Conservation (phyloP, 92 coral and sea anemone species). For the Palythoa caribaeorum region DNA sequence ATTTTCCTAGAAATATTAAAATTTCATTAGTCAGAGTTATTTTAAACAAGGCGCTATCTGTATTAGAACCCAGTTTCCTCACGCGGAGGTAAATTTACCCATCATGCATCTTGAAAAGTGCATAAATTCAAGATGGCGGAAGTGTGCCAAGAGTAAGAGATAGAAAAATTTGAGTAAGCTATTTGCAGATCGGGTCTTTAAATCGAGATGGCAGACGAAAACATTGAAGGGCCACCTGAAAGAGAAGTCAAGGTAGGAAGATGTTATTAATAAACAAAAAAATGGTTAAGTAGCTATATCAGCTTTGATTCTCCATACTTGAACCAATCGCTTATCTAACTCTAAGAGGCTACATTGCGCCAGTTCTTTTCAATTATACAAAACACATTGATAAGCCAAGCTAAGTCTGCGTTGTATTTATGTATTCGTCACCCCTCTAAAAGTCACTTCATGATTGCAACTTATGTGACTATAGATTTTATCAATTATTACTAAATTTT, state of each 20-base stretch:
- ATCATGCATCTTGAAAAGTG: slow-evolving; percentile 19
- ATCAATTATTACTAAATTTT: too few species aligned
- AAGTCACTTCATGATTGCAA: too few species aligned
- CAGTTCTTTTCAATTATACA: too few species aligned
- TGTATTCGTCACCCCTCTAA: too few species aligned
- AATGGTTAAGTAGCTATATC: background rate
- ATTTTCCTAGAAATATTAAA: slow-evolving; percentile 36
- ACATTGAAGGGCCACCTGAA: slow-evolving; percentile 62
- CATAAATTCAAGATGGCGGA: slow-evolving; percentile 44
- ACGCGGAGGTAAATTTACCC: background rate
- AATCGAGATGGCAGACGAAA: slow-evolving; percentile 63
- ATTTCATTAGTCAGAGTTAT: slow-evolving; percentile 4
- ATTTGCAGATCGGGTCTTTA: background rate
- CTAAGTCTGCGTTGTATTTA: too few species aligned
- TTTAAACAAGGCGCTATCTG: slow-evolving; percentile 31
- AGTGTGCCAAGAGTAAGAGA: background rate
- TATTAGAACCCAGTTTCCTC: background rate
- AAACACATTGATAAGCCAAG: too few species aligned
- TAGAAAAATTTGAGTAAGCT: background rate
- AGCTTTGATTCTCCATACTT: too few species aligned
- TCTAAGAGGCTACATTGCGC: too few species aligned
- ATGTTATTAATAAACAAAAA: background rate
- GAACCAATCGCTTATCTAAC: too few species aligned
- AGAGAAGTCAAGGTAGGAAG: slow-evolving; percentile 68
- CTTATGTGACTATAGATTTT: too few species aligned